Percentiles rank a stretch among this genome's conserved stretches.
Evolutionary conservation across 2,888 invertebrate species (phyloP).

Genomic region (Boloria euphrosyne): DNA sequence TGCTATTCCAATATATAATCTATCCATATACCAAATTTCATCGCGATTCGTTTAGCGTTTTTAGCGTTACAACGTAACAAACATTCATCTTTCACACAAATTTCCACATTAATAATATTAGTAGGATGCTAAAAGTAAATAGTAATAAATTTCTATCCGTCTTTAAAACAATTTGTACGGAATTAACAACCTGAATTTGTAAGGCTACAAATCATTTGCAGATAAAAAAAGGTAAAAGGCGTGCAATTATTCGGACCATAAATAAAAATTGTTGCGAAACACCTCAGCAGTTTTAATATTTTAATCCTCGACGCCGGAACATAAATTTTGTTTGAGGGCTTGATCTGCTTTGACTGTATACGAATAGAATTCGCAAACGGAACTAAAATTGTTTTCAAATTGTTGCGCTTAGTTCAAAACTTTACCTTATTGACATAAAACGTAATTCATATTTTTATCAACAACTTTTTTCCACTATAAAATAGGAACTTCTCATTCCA

Average conservation of each 20-base stretch:
- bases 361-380: slow-evolving; percentile 38
- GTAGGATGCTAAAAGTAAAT: slow-evolving; percentile 45
- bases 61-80: no score
- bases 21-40: no score
- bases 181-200: slow-evolving; percentile 54
- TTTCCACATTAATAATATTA: no score
- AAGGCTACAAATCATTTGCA: slow-evolving; percentile 61
- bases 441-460: no score
- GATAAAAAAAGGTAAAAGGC: slow-evolving; percentile 55
- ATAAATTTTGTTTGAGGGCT: slow-evolving; percentile 70
- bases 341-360: slow-evolving; percentile 51
- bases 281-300: slow-evolving; percentile 77
- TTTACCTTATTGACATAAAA: no score
- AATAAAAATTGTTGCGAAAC: slow-evolving; percentile 70
- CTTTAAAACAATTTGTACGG: slow-evolving; percentile 40
- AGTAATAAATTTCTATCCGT: slow-evolving; percentile 44
- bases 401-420: no score
- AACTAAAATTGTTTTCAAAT: slow-evolving; percentile 2
- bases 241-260: slow-evolving; percentile 65
- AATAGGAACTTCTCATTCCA: no score
- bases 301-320: slow-evolving; percentile 62
- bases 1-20: no score
- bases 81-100: no score
- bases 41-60: no score
- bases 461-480: no score